Base-by-base conservation (phyloP, 1,140 invertebrate species). In the Macrobrachium rosenbergii region DNA sequence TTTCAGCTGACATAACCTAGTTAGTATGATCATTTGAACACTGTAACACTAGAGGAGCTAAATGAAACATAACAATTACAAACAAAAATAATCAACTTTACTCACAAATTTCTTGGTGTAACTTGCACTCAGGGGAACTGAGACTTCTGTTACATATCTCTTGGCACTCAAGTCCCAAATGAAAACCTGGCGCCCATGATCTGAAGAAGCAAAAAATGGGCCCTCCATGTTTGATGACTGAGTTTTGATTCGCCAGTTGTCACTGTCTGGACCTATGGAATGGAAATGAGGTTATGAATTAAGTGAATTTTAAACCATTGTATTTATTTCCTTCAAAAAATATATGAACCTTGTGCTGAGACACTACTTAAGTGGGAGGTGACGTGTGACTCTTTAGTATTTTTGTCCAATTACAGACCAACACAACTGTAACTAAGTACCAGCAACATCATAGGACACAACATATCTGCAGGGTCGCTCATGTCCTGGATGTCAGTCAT, bases 191-290 rank as follows among this genome's bases (percentile, higher is more conserved):
- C 88, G 80, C 2, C 81, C 84, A 67, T 83, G 78, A 69, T 89
- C 88, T n/a, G 88, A 87, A 0, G 88, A 87, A 14, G 76, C 88
- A 64, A 89, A 88, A 60, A 72, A 89, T 6, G 81, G 88, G 11
- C 88, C 85, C 0, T 58, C 16, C 37, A 17, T 62, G 7, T 21
- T 69, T 43, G 73, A 12, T 21, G 23, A 37, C 17, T 5, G 11
- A 16, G 43, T n/a, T 45, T 37, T 67, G 12, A 28, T 59, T 52
- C 17, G 23, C 64, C 52, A 43, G 21, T 76, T 52, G 58, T 64
- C 79, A 59, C 64, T 63, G 37, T 23, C 28, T n/a, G 17, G 63
- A 52, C n/a, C 59, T 59, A 28, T 67, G 28, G n/a, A 17, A 28
- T 1, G 67, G 17, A 82, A 21, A 37, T 28, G 11, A n/a, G 21